phyloP scores from a whole-genome alignment of 2,888 invertebrate species.

The Perdita meconis region DNA sequence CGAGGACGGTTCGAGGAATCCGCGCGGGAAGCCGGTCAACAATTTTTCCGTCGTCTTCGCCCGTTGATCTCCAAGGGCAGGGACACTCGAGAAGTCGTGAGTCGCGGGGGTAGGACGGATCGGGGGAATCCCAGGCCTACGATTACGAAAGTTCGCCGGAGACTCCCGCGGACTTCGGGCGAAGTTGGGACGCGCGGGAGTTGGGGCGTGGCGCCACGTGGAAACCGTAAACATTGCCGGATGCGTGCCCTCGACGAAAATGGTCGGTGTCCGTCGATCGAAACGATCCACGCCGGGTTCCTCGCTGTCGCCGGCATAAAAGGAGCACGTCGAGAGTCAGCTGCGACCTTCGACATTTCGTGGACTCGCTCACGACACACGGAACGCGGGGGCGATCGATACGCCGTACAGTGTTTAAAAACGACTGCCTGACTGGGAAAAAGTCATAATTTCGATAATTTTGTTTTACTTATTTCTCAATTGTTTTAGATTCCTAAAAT shows the following conservation, averaged over 20 bases:
- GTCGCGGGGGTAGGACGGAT: constrained; percentile 1
- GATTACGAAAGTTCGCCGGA: constrained; percentile 76
- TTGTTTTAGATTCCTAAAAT: too few species aligned
- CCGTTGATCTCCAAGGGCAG: constrained; percentile 16
- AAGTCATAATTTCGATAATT: too few species aligned
- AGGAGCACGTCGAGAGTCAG: constrained; percentile 22
- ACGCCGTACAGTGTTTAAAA: constrained; percentile 31
- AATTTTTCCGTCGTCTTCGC: constrained; percentile 2
- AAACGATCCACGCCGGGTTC: constrained; percentile 31
- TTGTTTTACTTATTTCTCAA: too few species aligned
- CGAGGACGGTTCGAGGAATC: too few species aligned
- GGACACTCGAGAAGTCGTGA: constrained; percentile 11
- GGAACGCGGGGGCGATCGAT: constrained; percentile 39
- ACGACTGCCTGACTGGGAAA: too few species aligned
- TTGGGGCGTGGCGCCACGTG: constrained; percentile 72
- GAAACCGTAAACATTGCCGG: constrained; percentile 71
- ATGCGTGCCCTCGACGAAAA: constrained; percentile 15
- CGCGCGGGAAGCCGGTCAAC: constrained; percentile 2
- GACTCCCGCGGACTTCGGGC: constrained; percentile 66
- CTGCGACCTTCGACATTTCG: constrained; percentile 59
- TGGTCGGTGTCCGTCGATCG: constrained; percentile 44
- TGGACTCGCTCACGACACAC: constrained; percentile 24
- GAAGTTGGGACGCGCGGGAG: constrained; percentile 51
- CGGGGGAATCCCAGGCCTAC: constrained; percentile 71
- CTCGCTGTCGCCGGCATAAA: not conserved